Evolutionary conservation across 2,113 vertebrate species (phyloP), one percentile per base, ranked within the genome.

Genomic region (Campylomormyrus numenius): DNA sequence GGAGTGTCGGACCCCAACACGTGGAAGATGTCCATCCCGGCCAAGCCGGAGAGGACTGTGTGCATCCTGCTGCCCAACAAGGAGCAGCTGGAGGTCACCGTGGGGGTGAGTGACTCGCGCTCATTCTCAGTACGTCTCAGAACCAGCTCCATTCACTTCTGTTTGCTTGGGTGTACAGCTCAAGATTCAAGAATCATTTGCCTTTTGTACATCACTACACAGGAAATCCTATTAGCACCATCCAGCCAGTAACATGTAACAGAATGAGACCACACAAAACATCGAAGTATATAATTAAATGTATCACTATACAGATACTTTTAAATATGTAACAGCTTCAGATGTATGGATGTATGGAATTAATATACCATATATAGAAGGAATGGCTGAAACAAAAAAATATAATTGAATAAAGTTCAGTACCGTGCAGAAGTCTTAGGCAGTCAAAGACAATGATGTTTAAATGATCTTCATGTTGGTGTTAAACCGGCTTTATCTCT

Each of bases 21-120:
- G 90, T 48, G 88, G 35, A 90, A 50, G 90, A 96, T 96, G 95
- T 95, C 95, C 52, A 46, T 89, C 89, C 94, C 93, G 87, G 93
- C 93, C 92, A 96, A 92, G 0, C 96, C 96, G 89, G 94, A 93
- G 92, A 96, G 96, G 90, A 97, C 88, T 0, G 92, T 98, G 90
- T 97, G 96, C 0, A 95, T 98, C 90, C 95, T 97, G 89, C 96
- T 98, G 88, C 97, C 97, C 89, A 96, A 95, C 91, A 96, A 95
- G 87, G 95, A 97, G 88, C 97, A 96, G 92, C 94, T 98, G 93
- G 96, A 95, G 92, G 90, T 98, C n/a, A 90, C 88, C 0, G 91
- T 98, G 0, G 95, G 96, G 96, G 97, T 98, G 89, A 93, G 96
- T 93, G 77, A 88, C 17, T 88, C 39, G 3, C 49, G 0, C 48